Evolutionary conservation across 2,888 invertebrate species (phyloP).

Genomic region (Pollenia labialis): DNA sequence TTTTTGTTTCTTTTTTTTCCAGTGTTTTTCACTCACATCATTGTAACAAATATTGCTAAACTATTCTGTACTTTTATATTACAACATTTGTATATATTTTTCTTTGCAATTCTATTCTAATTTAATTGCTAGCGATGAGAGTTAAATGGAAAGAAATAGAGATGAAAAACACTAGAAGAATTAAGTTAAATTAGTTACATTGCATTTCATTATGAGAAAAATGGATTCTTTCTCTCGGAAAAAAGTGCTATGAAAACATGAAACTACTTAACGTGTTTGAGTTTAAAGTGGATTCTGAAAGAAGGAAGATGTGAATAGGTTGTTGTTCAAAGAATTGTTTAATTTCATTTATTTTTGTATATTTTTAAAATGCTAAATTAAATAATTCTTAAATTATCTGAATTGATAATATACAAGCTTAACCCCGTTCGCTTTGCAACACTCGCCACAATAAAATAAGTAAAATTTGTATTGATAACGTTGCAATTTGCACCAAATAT

Average conservation of each 20-base stretch:
- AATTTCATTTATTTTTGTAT: too few relatives aligned
- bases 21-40: neutral
- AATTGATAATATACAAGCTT: too few relatives aligned
- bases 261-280: neutral
- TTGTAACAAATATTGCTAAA: neutral
- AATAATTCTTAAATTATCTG: too few relatives aligned
- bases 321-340: too few relatives aligned
- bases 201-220: neutral
- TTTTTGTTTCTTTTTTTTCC: too few relatives aligned
- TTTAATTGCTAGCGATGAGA: conserved; percentile 13
- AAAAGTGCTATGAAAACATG: neutral
- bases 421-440: too few relatives aligned
- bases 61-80: neutral
- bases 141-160: neutral
- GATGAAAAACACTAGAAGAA: neutral
- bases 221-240: neutral
- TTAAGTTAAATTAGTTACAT: conserved; percentile 7
- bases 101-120: neutral
- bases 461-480: too few relatives aligned
- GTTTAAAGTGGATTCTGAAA: too few relatives aligned
- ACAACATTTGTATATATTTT: neutral
- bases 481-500: too few relatives aligned
- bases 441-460: too few relatives aligned
- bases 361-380: too few relatives aligned
- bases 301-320: too few relatives aligned